A percentile compares a stretch with the other conserved stretches of the same genome.
phyloP scores from a whole-genome alignment of 2,113 vertebrate species.

The Lonchura striata region DNA sequence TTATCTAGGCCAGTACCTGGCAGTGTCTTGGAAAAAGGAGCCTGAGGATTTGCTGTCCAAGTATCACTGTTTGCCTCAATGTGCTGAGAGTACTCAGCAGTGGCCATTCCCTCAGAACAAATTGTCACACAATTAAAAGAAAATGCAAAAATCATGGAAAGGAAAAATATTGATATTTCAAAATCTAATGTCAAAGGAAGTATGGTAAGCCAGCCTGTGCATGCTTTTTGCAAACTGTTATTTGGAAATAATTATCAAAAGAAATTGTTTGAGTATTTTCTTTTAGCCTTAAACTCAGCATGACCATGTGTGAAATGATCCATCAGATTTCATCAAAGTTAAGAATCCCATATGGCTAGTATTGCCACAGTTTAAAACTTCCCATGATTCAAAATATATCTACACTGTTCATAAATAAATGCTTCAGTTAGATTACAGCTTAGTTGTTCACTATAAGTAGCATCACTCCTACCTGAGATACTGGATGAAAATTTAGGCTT shows the following conservation, averaged over 20 bases:
- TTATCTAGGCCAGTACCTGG: background rate
- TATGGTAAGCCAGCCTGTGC: constrained; percentile 10
- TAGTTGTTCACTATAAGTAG: background rate
- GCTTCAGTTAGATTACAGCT: background rate
- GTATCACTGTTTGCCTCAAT: background rate
- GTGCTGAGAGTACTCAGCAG: background rate
- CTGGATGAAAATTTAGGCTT: background rate
- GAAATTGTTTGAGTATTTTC: background rate
- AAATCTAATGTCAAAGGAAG: constrained; percentile 17
- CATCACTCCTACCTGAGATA: background rate
- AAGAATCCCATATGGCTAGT: constrained; percentile 45
- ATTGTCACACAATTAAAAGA: background rate
- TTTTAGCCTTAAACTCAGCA: constrained; percentile 33
- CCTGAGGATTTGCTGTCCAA: background rate
- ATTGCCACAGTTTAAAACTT: constrained; percentile 20
- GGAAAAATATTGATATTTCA: constrained; percentile 21
- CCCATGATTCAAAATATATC: background rate
- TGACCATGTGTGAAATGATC: constrained; percentile 53
- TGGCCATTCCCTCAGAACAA: background rate
- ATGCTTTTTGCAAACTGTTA: constrained; percentile 36
- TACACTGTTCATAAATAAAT: background rate
- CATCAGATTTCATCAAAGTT: constrained; percentile 55
- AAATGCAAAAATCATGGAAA: background rate
- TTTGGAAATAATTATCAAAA: constrained; percentile 33
- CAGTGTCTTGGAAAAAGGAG: background rate